These are phyloP conservation scores for Dendrolimus houi DNA, from an alignment of 2,888 invertebrate genomes.

Conservation along the genomic window DNA sequence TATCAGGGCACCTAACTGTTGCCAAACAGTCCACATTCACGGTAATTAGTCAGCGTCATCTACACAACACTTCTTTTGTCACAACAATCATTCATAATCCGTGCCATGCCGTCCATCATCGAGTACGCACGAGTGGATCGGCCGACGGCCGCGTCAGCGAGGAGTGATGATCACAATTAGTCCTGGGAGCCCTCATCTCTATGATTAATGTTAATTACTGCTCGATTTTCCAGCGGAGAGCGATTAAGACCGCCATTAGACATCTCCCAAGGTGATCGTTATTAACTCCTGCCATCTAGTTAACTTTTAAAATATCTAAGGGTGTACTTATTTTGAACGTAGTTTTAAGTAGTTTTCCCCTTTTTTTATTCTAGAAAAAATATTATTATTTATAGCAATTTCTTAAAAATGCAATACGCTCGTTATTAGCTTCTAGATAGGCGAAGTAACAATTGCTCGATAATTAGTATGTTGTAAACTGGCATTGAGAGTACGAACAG, in stretches of 20 bases:
- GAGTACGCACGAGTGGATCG: constrained; percentile 20
- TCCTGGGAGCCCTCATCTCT: constrained; percentile 47
- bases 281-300: constrained; percentile 16
- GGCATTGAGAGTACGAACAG: constrained; percentile 26
- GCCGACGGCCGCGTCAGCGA: constrained; percentile 18
- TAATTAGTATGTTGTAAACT: constrained; percentile 34
- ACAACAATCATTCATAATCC: constrained; percentile 37
- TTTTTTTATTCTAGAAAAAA: too few species aligned
- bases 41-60: constrained; percentile 47
- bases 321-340: constrained; percentile 16
- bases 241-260: constrained; percentile 57
- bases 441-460: constrained; percentile 17
- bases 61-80: constrained; percentile 46
- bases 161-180: constrained; percentile 55
- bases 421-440: too few species aligned
- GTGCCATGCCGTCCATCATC: constrained; percentile 17
- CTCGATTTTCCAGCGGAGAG: constrained; percentile 52
- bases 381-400: too few species aligned
- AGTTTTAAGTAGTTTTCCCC: neutral
- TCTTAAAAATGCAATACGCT: too few species aligned
- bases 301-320: constrained; percentile 27
- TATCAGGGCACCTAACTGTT: constrained; percentile 15
- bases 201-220: constrained; percentile 70
- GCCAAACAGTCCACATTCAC: constrained; percentile 20
- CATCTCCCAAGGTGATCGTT: constrained; percentile 52